phyloP scores from a whole-genome alignment of 2,888 invertebrate species.

The Cheilosia variabilis region DNA sequence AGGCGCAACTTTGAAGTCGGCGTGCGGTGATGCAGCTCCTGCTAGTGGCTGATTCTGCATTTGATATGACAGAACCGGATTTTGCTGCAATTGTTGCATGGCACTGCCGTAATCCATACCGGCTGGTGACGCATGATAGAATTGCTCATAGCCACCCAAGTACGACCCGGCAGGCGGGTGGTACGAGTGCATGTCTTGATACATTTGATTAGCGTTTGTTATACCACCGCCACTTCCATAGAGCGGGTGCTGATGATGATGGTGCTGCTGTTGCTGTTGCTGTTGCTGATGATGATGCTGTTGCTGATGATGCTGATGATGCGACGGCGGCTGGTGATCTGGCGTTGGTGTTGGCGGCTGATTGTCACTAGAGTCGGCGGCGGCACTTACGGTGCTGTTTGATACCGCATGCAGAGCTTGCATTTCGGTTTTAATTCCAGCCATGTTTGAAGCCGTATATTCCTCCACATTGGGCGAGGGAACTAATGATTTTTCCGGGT shows the following conservation, averaged over 20 bases:
- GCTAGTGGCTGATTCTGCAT: slow-evolving; percentile 62
- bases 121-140: slow-evolving; percentile 80
- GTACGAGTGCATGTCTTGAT: slow-evolving; percentile 77
- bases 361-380: slow-evolving; percentile 90
- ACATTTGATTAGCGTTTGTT: slow-evolving; percentile 73
- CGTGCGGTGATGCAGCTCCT: slow-evolving; percentile 45
- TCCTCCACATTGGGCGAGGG: slow-evolving; percentile 54
- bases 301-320: slow-evolving; percentile 82
- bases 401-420: slow-evolving; percentile 81
- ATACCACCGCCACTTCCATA: slow-evolving; percentile 68
- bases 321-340: slow-evolving; percentile 76
- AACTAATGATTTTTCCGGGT: slow-evolving; percentile 27
- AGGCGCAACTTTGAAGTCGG: slow-evolving; percentile 61
- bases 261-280: slow-evolving; percentile 83
- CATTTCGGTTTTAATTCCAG: slow-evolving; percentile 81
- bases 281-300: slow-evolving; percentile 84
- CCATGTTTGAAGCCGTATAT: slow-evolving; percentile 76
- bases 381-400: slow-evolving; percentile 86
- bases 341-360: slow-evolving; percentile 83
- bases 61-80: slow-evolving; percentile 59
- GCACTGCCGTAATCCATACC: slow-evolving; percentile 77
- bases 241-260: slow-evolving; percentile 60
- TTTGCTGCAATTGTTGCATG: slow-evolving; percentile 69
- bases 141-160: slow-evolving; percentile 82
- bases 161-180: slow-evolving; percentile 78